These are phyloP conservation scores for Oxyscelio sp. DNA, from an alignment of 2,888 invertebrate species.

Conservation along the genomic window DNA sequence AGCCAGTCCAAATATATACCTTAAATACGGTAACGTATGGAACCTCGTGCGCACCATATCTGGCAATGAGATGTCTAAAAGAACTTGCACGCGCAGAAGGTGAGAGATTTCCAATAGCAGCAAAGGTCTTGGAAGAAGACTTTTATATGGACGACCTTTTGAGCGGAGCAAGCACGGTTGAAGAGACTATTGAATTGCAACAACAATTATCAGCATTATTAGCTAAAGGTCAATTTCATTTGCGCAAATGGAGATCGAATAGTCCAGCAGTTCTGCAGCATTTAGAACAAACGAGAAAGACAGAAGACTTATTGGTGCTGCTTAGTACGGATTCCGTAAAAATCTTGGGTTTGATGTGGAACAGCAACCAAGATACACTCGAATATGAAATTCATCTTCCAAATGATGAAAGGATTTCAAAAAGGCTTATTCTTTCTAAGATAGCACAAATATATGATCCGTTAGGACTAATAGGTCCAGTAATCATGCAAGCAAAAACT, in stretches of 20 bases:
- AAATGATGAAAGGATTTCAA: slow-evolving; percentile 1
- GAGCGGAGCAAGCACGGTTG: background rate
- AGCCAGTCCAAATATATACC: slow-evolving; percentile 38
- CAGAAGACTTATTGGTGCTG: slow-evolving; percentile 27
- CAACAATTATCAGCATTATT: background rate
- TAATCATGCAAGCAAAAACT: slow-evolving; percentile 57
- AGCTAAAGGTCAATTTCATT: slow-evolving; percentile 32
- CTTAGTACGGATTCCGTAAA: slow-evolving; percentile 44
- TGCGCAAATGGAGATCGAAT: slow-evolving; percentile 51
- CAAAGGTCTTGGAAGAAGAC: slow-evolving; percentile 54
- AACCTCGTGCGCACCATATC: background rate
- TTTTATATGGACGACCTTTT: slow-evolving; percentile 80
- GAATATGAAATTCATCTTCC: slow-evolving; percentile 40
- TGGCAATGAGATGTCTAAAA: slow-evolving; percentile 73
- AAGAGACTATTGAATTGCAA: background rate
- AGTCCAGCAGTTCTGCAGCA: background rate
- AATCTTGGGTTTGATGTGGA: slow-evolving; percentile 63
- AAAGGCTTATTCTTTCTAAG: slow-evolving; percentile 50
- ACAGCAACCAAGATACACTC: slow-evolving; percentile 37
- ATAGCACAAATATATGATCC: slow-evolving; percentile 69
- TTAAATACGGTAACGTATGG: background rate
- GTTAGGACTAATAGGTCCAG: slow-evolving; percentile 48
- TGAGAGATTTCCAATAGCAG: slow-evolving; percentile 66
- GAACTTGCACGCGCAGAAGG: slow-evolving; percentile 49
- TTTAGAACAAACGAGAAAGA: background rate